Evolutionary conservation across 2,888 invertebrate species (phyloP).

Genomic region (Leucoma salicis): DNA sequence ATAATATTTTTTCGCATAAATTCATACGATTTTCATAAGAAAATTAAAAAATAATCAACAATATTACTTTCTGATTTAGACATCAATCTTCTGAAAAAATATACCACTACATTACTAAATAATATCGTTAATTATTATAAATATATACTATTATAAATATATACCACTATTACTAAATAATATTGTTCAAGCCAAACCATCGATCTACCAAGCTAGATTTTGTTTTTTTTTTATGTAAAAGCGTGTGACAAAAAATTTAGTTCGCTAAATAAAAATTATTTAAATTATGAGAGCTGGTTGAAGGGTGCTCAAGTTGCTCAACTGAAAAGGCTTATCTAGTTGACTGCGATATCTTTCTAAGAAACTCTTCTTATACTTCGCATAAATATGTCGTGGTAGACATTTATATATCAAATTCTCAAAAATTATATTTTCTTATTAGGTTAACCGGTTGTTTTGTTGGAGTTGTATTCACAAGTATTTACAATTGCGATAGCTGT

Average conservation of each 20-base stretch:
- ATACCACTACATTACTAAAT: no score
- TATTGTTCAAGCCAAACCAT: no score
- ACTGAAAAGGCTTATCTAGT: slow-evolving; percentile 51
- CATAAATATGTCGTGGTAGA: slow-evolving; percentile 35
- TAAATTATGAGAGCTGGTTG: slow-evolving; percentile 47
- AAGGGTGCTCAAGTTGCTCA: slow-evolving; percentile 29
- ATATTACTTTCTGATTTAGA: no score
- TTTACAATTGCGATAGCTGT: background rate
- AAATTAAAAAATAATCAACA: slow-evolving; percentile 10
- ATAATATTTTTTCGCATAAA: slow-evolving; percentile 3
- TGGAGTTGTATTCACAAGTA: background rate
- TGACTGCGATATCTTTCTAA: slow-evolving; percentile 50
- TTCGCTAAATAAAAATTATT: slow-evolving; percentile 54
- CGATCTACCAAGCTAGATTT: no score
- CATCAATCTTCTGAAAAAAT: no score
- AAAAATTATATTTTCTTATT: slow-evolving; percentile 35
- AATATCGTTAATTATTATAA: no score
- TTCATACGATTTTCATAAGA: slow-evolving; percentile 31
- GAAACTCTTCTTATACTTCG: slow-evolving; percentile 43
- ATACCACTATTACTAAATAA: no score
- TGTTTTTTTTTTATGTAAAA: no score
- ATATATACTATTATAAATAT: no score
- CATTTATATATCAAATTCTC: slow-evolving; percentile 31
- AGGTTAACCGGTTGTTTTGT: slow-evolving; percentile 2
- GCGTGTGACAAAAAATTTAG: no score